phyloP scores from a whole-genome alignment of 2,113 vertebrate species.

The Ochotona curzoniae region DNA sequence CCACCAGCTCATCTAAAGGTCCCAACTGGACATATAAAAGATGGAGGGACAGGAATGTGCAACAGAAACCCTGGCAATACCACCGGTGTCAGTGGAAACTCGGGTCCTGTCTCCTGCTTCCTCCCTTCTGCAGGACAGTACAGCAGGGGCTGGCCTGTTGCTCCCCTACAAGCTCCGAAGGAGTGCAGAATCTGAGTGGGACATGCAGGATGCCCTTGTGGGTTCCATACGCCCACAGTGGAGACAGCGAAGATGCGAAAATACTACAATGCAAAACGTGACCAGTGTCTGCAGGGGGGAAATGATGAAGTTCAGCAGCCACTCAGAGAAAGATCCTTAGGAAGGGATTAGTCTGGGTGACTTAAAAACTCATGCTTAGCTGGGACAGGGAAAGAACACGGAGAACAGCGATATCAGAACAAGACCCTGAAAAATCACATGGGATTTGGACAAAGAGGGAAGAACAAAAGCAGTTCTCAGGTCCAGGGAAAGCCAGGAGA shows the following conservation, averaged over 20 bases:
- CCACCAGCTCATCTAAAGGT: too few species aligned
- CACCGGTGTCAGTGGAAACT: neutral
- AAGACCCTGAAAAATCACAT: constrained; percentile 29
- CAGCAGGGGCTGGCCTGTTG: neutral
- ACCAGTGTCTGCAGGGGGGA: constrained; percentile 7
- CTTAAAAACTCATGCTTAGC: constrained; percentile 45
- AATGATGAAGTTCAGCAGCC: neutral
- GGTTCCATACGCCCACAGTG: neutral
- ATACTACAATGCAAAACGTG: neutral
- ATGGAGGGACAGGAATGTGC: neutral
- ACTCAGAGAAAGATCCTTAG: constrained; percentile 4
- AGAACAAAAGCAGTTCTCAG: neutral
- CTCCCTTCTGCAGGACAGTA: neutral
- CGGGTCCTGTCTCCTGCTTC: neutral
- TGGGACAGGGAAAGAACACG: neutral
- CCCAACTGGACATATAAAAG: neutral
- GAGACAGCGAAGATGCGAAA: neutral
- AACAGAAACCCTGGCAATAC: neutral
- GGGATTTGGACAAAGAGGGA: constrained; percentile 20
- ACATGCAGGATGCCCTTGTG: neutral
- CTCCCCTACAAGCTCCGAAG: neutral
- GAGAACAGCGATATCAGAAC: constrained; percentile 23
- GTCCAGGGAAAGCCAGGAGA: neutral
- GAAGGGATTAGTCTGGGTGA: constrained; percentile 46
- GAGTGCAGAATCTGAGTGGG: neutral